A percentile compares a stretch with the other conserved stretches of the same genome.
Conservation (phyloP, 2,113 vertebrate genomes). For the Asarcornis scutulata region DNA sequence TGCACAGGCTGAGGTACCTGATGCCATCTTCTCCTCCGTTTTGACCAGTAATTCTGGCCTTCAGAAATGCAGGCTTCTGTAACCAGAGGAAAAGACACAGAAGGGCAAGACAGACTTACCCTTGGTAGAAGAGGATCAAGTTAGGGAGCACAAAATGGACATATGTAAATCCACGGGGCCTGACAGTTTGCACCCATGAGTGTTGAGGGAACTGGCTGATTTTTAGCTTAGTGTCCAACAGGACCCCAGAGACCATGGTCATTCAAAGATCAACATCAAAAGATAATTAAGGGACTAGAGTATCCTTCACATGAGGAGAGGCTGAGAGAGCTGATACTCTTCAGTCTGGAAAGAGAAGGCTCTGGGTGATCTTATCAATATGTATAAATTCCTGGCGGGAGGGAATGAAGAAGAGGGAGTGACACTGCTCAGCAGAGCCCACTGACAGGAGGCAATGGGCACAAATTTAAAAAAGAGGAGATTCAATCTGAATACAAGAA, state of each 20-base stretch:
- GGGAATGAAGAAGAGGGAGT: not conserved
- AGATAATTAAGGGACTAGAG: not conserved
- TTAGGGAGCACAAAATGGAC: not conserved
- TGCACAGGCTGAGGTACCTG: not conserved
- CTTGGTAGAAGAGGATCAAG: not conserved
- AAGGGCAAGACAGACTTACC: not conserved
- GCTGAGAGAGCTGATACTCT: not conserved
- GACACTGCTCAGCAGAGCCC: not conserved
- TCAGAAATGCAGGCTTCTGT: not conserved
- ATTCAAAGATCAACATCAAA: not conserved
- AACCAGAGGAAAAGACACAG: not conserved
- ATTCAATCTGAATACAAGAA: not conserved
- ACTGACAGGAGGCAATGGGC: not conserved
- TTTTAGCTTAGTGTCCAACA: not conserved
- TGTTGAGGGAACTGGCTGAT: not conserved
- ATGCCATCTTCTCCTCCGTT: not conserved
- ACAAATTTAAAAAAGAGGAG: not conserved
- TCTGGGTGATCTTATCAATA: not conserved
- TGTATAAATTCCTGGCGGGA: not conserved
- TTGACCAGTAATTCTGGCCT: not conserved
- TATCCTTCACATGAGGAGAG: not conserved
- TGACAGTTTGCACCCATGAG: not conserved
- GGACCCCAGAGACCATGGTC: not conserved
- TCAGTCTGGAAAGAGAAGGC: not conserved
- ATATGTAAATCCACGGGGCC: rapidly evolving